Evolutionary conservation across 2,113 vertebrate genomes (phyloP), one percentile per base, ranked within the genome.

Genomic region (Crotalus horridus): DNA sequence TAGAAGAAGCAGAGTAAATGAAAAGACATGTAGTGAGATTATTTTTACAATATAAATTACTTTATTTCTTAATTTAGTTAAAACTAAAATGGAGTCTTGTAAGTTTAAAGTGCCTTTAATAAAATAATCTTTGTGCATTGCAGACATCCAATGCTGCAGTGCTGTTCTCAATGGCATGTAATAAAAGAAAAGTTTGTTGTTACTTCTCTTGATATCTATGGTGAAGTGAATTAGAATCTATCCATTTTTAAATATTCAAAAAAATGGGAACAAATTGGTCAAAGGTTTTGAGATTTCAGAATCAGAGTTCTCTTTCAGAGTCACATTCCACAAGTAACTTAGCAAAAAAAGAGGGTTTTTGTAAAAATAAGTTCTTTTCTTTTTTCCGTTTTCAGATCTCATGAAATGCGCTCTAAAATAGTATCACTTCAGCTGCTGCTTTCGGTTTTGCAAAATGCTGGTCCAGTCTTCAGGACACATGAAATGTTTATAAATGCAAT

Each of bases 401-500:
- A 99, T 21, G 99, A 99, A 93, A 91, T 99, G 89, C 98, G 99
- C 26, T 99, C 99, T 56, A 99, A 99, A 97, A 97, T 99, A 53
- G 98, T 99, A 6, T 99, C 99, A 56, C 98, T 99, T 87, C 99
- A 99, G 97, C 98, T 99, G 86, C 98, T 99, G 90, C 98, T 99
- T 26, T 99, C 99, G 0, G 99, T 99, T 93, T 97, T 99, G 93
- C 99, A 99, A 97, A 99, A 98, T 0, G 99, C 99, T 0, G 99
- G 99, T 21, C 99, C 99, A 0, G 98, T 99, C 93, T 99, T 99
- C 96, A 98, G 99, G 96, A 99, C 99, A 0, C 99, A 99, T 0
- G 99, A 99, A 97, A 99, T 99, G 99, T 99, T 99, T 85, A 98
- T 99, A 96, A 99, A 99, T 48, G 99, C 99, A 55, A 99, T 99